Evolutionary conservation across 2,797 vertebrate genomes (phyloP), one percentile per base, ranked within the genome.

Genomic region (Crocodylus rhombifer): DNA sequence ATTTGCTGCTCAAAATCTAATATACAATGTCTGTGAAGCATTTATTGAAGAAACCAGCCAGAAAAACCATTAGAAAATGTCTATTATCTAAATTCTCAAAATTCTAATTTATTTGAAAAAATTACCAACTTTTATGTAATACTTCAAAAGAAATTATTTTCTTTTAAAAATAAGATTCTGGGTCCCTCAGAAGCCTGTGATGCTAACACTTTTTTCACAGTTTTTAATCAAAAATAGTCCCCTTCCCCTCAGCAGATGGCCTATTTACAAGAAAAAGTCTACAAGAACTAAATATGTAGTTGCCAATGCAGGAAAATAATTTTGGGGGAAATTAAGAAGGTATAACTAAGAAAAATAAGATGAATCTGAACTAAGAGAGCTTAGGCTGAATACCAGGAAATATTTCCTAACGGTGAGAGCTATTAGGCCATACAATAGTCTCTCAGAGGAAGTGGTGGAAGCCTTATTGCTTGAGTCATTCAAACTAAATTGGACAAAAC

Each of bases 401-500:
- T 63, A 81, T 90, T 91, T 95, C 89, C 82, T 83, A 93, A 92
- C 82, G 86, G n/a, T 82, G 89, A 95, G 71, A 26, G 93, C 78
- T 92, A 64, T 89, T 95, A 94, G 90, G 83, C 88, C 73, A 87
- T 78, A 91, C 93, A 97, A 94, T 77, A 90, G 75, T 92, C 92
- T 95, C 83, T 93, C 77, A 89, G 84, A 94, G 91, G 93, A 95
- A 97, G 79, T 87, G 88, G 93, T 94, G 84, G 94, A 96, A 97
- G 84, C 83, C 87, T 95, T 79, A 73, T 64, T 86, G 80, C 76
- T 93, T 94, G 88, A 97, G 93, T 95, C 88, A 96, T 30, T 90
- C 87, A 96, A 95, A 96, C 88, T 28, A 1, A 69, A 95, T 76
- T 86, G 91, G 91, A 94, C 88, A 84, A 77, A 96, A 93, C 80